Conservation (phyloP, 2,888 invertebrate genomes). For the Tetragonula carbonaria region DNA sequence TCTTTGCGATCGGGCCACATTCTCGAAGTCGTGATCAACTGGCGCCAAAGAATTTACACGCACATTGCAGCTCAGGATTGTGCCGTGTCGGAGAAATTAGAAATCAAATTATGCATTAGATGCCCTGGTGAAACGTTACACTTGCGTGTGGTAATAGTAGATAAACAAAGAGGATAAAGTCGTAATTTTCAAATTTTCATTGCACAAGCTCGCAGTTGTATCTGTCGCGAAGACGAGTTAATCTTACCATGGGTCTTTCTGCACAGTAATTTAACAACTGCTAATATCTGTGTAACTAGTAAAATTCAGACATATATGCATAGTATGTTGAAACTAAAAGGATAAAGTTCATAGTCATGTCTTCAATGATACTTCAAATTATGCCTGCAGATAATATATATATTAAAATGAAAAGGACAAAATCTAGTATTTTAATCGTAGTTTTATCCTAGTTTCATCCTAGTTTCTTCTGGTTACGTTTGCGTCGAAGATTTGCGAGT, state of each 20-base stretch:
- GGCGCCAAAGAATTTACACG: conserved; percentile 24
- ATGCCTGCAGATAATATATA: neutral
- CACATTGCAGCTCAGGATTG: neutral
- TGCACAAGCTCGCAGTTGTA: no score
- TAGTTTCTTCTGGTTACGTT: neutral
- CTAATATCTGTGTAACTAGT: no score
- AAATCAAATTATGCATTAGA: neutral
- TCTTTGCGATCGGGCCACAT: conserved; percentile 54
- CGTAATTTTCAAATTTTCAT: neutral
- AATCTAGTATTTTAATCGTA: neutral
- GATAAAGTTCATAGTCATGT: neutral
- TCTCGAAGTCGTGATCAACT: conserved; percentile 22
- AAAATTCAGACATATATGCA: no score
- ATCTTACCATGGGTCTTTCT: no score
- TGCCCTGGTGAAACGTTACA: neutral
- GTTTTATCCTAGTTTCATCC: neutral
- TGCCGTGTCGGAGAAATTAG: neutral
- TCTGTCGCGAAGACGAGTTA: no score
- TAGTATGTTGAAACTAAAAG: no score
- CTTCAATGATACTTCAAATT: neutral
- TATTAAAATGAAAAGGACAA: neutral
- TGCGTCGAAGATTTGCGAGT: neutral
- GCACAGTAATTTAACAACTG: no score
- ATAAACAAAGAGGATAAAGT: neutral
- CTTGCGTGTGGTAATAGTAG: neutral